A percentile compares a stretch with the other conserved stretches of the same genome.
Evolutionary conservation across 1,140 invertebrate genomes (phyloP).

Genomic region (Pogonomyrmex barbatus): DNA sequence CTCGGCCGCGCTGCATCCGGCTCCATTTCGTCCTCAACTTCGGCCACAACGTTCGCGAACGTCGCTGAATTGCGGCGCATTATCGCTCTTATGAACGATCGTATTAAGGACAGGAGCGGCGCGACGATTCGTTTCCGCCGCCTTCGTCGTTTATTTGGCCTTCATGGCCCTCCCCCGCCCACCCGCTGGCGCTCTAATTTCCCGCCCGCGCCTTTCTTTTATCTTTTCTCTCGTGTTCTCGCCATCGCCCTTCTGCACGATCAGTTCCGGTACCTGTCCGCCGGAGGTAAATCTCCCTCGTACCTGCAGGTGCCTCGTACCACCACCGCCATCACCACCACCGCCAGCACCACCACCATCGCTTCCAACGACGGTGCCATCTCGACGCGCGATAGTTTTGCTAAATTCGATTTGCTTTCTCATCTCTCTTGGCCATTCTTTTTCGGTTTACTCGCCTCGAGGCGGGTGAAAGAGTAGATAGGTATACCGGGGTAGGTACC

Average conservation of each 20-base stretch:
- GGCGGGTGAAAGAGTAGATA: conserved; percentile 5
- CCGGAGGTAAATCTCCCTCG: conserved; percentile 70
- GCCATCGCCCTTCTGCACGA: conserved; percentile 59
- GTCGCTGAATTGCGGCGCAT: conserved; percentile 19
- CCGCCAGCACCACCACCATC: not conserved
- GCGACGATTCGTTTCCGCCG: conserved; percentile 53
- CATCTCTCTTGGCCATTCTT: conserved; percentile 64
- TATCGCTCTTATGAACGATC: conserved; percentile 68
- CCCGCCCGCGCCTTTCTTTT: conserved; percentile 45
- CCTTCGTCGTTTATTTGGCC: conserved; percentile 39
- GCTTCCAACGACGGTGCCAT: conserved; percentile 32
- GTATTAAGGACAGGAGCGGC: conserved; percentile 54
- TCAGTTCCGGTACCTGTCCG: conserved; percentile 61
- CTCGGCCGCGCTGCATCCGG: not conserved
- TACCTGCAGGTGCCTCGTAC: conserved; percentile 59
- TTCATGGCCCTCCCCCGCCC: conserved; percentile 9
- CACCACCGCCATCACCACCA: conserved; percentile 4
- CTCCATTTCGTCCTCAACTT: conserved; percentile 1
- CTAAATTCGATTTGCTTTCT: conserved; percentile 78
- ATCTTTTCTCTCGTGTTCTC: conserved; percentile 41
- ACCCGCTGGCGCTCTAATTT: conserved; percentile 38
- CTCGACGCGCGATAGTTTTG: conserved; percentile 71
- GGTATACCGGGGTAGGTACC: conserved; percentile 2
- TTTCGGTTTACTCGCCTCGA: conserved; percentile 15
- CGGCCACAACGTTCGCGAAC: not conserved